Percentiles rank a stretch among this genome's conserved stretches.
Conservation (phyloP, 2,797 vertebrate genomes). For the Hydrocynus forskahlii region DNA sequence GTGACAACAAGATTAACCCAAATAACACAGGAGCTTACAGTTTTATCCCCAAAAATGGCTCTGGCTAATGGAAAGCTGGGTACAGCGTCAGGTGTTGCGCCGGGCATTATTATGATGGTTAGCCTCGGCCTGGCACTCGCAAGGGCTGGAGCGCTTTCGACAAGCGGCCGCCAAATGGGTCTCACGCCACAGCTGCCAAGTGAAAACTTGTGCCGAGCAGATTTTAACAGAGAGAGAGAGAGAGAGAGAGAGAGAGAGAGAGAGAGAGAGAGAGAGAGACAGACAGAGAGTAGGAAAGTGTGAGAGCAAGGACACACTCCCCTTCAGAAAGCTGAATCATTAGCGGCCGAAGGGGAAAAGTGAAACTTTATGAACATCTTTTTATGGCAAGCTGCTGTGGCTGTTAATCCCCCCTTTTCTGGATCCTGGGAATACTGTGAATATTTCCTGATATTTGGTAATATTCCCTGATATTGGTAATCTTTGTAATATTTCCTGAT, state of each 20-base stretch:
- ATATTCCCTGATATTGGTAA: too few relatives aligned
- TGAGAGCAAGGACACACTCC: not conserved
- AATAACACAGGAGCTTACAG: not conserved
- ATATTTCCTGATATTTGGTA: too few relatives aligned
- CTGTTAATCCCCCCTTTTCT: too few relatives aligned
- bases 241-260: not conserved
- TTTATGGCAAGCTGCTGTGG: not conserved
- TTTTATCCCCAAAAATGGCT: not conserved
- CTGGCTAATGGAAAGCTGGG: not conserved
- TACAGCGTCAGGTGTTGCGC: not conserved
- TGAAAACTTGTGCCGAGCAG: not conserved
- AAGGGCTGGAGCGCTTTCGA: not conserved
- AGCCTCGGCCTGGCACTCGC: not conserved
- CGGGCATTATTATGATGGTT: not conserved
- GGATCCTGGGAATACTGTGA: too few relatives aligned
- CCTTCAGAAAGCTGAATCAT: constrained; percentile 13
- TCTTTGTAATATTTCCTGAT: too few relatives aligned
- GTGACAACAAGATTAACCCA: constrained; percentile 9
- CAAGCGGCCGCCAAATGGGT: not conserved
- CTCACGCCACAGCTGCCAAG: not conserved
- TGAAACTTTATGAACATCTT: not conserved
- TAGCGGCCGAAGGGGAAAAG: not conserved
- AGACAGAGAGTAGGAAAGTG: too few relatives aligned
- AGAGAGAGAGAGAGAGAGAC: too few relatives aligned
- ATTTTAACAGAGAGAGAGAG: not conserved